Evolutionary conservation across 2,797 vertebrate species (phyloP).

Genomic region (Holocentrus rufus): DNA sequence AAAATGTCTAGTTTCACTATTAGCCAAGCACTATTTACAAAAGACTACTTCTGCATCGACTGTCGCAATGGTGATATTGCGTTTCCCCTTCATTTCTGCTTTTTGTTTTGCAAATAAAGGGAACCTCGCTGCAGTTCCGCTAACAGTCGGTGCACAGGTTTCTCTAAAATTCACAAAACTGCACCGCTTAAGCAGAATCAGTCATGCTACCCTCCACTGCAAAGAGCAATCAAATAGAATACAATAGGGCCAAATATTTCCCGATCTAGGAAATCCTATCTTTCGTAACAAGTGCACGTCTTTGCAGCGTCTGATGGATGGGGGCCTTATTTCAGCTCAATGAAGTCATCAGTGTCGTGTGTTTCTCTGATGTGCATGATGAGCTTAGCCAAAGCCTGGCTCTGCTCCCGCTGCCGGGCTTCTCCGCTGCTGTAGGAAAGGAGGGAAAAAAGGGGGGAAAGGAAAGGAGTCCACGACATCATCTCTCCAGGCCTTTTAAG

Average conservation of each 20-base stretch:
- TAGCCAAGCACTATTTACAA: conserved; percentile 45
- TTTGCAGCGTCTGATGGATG: conserved; percentile 64
- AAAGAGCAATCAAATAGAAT: neutral
- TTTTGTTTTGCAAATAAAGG: conserved; percentile 55
- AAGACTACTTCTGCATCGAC: conserved; percentile 62
- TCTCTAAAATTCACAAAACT: conserved; percentile 1
- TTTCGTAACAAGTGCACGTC: conserved; percentile 54
- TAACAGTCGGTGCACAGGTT: conserved; percentile 7
- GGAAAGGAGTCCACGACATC: conserved; percentile 77
- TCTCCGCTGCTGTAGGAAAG: conserved; percentile 57
- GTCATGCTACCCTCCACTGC: neutral
- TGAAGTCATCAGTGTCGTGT: conserved; percentile 76
- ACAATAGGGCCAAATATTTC: conserved; percentile 24
- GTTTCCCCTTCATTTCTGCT: conserved; percentile 59
- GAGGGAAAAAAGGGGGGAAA: conserved; percentile 1
- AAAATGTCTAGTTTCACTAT: conserved; percentile 38
- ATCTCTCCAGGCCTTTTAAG: conserved; percentile 86
- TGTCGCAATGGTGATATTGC: conserved; percentile 19
- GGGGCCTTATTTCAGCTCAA: conserved; percentile 64
- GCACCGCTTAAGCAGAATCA: neutral
- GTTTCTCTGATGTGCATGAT: conserved; percentile 75
- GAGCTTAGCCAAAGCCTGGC: conserved; percentile 66
- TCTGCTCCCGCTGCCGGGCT: conserved; percentile 63
- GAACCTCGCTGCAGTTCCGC: conserved; percentile 53
- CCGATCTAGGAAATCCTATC: conserved; percentile 57